A percentile compares a stretch with the other conserved stretches of the same genome.
These are phyloP conservation scores for Cyclophora punctaria DNA, from an alignment of 2,888 invertebrate genomes.

Conservation along the genomic window DNA sequence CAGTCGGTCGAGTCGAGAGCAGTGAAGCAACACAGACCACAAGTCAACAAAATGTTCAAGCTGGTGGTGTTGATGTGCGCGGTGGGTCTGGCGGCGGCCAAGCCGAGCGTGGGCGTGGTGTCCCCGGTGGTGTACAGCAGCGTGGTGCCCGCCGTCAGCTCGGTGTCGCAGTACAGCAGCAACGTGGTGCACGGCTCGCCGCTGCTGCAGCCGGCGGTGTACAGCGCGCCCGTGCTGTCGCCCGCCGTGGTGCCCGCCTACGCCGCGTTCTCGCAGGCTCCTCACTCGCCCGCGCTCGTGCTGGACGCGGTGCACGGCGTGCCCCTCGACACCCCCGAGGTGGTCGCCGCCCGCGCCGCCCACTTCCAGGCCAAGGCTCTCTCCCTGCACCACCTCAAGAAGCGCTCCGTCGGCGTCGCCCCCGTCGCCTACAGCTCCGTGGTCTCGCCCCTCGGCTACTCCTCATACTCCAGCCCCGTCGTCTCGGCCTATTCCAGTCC, in stretches of 20 bases:
- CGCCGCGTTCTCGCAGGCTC: conserved; percentile 41
- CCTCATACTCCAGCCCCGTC: conserved; percentile 12
- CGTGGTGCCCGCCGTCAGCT: conserved; percentile 39
- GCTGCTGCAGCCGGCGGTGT: conserved; percentile 27
- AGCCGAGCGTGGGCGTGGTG: conserved; percentile 43
- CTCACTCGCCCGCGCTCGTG: conserved; percentile 60
- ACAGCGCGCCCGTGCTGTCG: conserved; percentile 19
- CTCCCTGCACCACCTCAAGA: conserved; percentile 52
- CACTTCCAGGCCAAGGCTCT: conserved; percentile 65
- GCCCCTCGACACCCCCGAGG: conserved; percentile 66
- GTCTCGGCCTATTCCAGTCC: conserved; percentile 31
- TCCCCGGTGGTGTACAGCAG: conserved; percentile 45
- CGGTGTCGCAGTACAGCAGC: conserved; percentile 40
- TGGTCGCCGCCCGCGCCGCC: conserved; percentile 62
- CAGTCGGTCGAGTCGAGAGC: conserved; percentile 33
- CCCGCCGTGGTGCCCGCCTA: conserved; percentile 24
- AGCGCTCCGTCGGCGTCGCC: conserved; percentile 46
- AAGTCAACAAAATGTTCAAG: conserved; percentile 46
- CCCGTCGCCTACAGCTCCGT: conserved; percentile 30
- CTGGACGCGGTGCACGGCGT: conserved; percentile 61
- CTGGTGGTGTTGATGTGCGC: conserved; percentile 78
- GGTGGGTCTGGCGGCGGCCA: conserved; percentile 75
- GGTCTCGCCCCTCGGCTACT: conserved; percentile 21
- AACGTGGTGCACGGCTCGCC: conserved; percentile 46
- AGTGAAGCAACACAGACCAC: conserved; percentile 61